Evolutionary conservation across 2,888 invertebrate genomes (phyloP).

Genomic region (Ectemnius lituratus): DNA sequence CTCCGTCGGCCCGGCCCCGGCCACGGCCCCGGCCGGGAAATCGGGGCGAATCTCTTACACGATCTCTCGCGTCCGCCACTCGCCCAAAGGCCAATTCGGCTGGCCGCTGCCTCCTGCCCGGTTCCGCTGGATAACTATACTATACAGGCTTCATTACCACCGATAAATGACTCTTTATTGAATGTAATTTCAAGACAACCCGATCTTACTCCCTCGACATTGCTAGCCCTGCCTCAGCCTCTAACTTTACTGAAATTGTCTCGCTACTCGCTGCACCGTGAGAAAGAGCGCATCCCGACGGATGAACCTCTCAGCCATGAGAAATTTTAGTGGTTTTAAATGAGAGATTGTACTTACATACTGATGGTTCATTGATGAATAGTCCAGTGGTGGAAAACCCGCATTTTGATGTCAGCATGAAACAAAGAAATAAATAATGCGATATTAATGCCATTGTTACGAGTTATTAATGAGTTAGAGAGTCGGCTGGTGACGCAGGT

Average conservation of each 20-base stretch:
- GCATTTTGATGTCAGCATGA: slow-evolving; percentile 56
- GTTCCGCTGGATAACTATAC: neutral
- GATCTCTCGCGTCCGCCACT: slow-evolving; percentile 19
- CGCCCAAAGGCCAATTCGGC: neutral
- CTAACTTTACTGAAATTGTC: too few species aligned
- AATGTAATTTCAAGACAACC: slow-evolving; percentile 30
- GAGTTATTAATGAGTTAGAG: slow-evolving; percentile 22
- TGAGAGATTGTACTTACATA: slow-evolving; percentile 64
- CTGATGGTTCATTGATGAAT: slow-evolving; percentile 50
- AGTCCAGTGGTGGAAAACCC: neutral
- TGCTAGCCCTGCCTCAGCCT: too few species aligned
- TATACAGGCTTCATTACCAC: slow-evolving; percentile 30
- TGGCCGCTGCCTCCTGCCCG: neutral
- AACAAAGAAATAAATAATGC: slow-evolving; percentile 62
- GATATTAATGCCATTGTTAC: slow-evolving; percentile 53
- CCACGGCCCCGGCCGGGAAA: slow-evolving; percentile 41
- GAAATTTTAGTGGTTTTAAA: neutral
- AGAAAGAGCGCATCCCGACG: too few species aligned
- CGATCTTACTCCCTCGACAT: too few species aligned
- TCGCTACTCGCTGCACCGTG: neutral
- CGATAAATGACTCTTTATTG: slow-evolving; percentile 39
- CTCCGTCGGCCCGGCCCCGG: slow-evolving; percentile 1
- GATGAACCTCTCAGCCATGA: neutral
- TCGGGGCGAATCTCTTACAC: slow-evolving; percentile 37
- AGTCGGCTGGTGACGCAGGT: neutral